Evolutionary conservation across 2,113 vertebrate species (phyloP), one percentile per base, ranked within the genome.

Genomic region (Etheostoma spectabile): DNA sequence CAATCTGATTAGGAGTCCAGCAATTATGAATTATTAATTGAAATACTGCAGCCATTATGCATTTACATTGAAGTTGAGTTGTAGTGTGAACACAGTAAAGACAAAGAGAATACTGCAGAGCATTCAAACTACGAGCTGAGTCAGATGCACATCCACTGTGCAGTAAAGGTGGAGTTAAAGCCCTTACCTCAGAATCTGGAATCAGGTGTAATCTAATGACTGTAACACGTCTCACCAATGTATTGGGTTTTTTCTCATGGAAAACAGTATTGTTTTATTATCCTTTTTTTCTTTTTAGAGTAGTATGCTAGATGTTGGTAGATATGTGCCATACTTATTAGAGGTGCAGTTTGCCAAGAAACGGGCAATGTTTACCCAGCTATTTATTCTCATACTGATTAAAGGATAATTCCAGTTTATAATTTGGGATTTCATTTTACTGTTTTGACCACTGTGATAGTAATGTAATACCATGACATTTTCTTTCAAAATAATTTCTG

Each of bases 141-240:
- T 56, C 56, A 51, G 18, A 24, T 56, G 38, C 21, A 65, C 6
- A 2, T 22, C 84, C 22, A 73, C 30, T 33, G 46, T 65, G 19
- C 22, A 52, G 19, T 11, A 30, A 8, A 35, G 67, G 46, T 72
- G 24, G 27, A 51, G 14, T 51, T 33, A 21, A 63, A 13, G 10
- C 13, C 45, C n/a, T 38, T 53, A 30, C 62, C 67, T 69, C 73
- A 69, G 3, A 77, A 70, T 70, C 59, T 74, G 38, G 24, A 49
- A 65, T 79, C 59, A 73, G 30, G 42, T 56, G 46, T 22, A 14
- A 69, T 22, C 30, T 21, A 22, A 30, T 12, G 48, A 73, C 56
- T 71, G 55, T 46, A 76, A 45, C 8, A 56, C 21, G 49, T 30
- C 56, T 79, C 49, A 57, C n/a, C 33, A 59, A 42, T 76, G 48